Evolutionary conservation across 2,888 invertebrate genomes (phyloP).

Genomic region (Teleiodes luculella): DNA sequence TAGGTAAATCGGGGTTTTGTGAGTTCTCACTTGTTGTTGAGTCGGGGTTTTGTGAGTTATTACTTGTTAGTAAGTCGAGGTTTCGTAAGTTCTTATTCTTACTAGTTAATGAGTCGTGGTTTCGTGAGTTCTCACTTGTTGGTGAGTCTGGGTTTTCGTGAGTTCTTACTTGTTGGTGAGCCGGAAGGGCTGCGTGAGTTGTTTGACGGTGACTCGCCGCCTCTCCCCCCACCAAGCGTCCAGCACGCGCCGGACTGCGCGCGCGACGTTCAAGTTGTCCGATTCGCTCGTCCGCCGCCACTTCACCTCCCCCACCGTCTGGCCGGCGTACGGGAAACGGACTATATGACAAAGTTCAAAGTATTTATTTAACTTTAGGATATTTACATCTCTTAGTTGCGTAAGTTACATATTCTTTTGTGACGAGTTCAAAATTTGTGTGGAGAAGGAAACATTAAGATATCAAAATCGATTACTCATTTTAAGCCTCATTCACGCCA

Average conservation of each 20-base stretch:
- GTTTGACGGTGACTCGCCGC: slow-evolving; percentile 46
- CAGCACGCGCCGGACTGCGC: slow-evolving; percentile 53
- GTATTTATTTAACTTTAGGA: too few species aligned
- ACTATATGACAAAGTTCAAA: slow-evolving; percentile 41
- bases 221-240: slow-evolving; percentile 72
- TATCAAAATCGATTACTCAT: too few species aligned
- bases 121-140: background rate
- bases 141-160: background rate
- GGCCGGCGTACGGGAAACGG: slow-evolving; percentile 64
- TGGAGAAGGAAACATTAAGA: too few species aligned
- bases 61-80: too few species aligned
- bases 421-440: too few species aligned
- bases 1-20: too few species aligned
- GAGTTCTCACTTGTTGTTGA: slow-evolving; percentile 41
- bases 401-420: too few species aligned
- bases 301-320: slow-evolving; percentile 66
- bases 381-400: too few species aligned
- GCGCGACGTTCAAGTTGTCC: slow-evolving; percentile 41
- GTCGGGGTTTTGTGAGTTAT: slow-evolving; percentile 46
- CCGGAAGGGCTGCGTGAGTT: slow-evolving; percentile 52
- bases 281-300: slow-evolving; percentile 51
- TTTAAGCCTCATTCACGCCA: too few species aligned
- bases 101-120: too few species aligned
- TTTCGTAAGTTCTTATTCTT: too few species aligned
- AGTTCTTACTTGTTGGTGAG: slow-evolving; percentile 41